Conservation (phyloP, 2,888 invertebrate species). For the Tromatobia lineatoria region DNA sequence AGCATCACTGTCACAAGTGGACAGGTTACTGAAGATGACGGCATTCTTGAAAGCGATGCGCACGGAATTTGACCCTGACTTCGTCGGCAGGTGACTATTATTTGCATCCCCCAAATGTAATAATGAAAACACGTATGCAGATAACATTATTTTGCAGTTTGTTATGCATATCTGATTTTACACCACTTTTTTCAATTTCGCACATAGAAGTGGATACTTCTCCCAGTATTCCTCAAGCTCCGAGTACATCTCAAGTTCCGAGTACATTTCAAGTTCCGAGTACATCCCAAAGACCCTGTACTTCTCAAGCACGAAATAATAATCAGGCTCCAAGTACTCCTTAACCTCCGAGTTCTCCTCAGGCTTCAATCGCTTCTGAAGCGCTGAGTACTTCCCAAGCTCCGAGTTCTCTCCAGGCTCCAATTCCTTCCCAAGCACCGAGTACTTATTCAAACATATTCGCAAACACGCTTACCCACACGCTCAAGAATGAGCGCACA, state of each 20-base stretch:
- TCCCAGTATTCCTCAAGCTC: too few species aligned
- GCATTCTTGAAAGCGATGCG: constrained; percentile 1
- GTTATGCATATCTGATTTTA: too few species aligned
- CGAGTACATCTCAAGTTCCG: too few species aligned
- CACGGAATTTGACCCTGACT: background rate
- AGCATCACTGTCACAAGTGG: background rate
- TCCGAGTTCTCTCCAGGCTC: background rate
- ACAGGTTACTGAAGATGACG: background rate
- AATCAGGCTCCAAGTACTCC: too few species aligned
- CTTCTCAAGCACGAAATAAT: too few species aligned
- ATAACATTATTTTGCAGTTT: too few species aligned
- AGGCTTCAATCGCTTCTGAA: background rate
- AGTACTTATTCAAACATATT: background rate
- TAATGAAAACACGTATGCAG: too few species aligned
- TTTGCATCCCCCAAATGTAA: too few species aligned
- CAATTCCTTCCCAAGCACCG: background rate
- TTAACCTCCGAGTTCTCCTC: background rate
- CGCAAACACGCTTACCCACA: background rate
- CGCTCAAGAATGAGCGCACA: background rate
- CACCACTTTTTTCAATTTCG: too few species aligned
- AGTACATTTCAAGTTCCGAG: too few species aligned
- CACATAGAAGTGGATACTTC: too few species aligned
- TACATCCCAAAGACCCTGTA: too few species aligned
- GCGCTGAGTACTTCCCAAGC: background rate
- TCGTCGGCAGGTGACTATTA: background rate